Evolutionary conservation across 2,797 vertebrate genomes (phyloP), one percentile per base, ranked within the genome.

Genomic region (Siniperca undulata): DNA sequence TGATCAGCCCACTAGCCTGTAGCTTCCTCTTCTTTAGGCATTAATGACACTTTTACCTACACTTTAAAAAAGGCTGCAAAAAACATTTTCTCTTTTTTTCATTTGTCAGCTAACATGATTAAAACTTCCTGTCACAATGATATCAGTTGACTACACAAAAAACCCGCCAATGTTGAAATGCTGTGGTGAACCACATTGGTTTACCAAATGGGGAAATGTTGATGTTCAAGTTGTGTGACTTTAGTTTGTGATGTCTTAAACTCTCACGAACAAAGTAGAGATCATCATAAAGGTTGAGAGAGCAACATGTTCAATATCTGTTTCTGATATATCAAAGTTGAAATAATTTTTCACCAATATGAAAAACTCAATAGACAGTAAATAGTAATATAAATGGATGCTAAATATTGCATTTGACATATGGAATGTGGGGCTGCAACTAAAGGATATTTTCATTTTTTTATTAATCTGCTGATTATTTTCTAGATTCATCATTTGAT

Each of bases 171-270:
- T 87, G 86, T 71, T 81, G 66, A 88, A 88, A 87, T 42, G 38
- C 67, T 83, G 82, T 3, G 88, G 88, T 86, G 38, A 87, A 91
- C 91, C 91, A 20, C 19, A 0, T 6, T 65, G 90, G 86, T 88
- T 88, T 77, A 84, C 88, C 76, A 7, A 79, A 88, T 27, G 58
- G 55, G 84, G 92, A 93, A 91, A 88, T 85, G 71, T 70, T 30
- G 16, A 40, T 76, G 34, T 80, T 84, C 19, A 7, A n/a, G 10
- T 20, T n/a, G 24, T 19, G 7, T 55, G 56, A 46, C 73, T 71
- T 60, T 2, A 53, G 13, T 50, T 30, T 70, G 19, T 3, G 19
- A 40, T 44, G 40, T 66, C 16, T 74, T n/a, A n/a, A 48, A 58
- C n/a, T 70, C 19, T 10, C 16, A 11, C 3, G 19, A n/a, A 46